Base-by-base conservation (phyloP, 2,797 vertebrate genomes). In the Chaetodon trifasciatus region DNA sequence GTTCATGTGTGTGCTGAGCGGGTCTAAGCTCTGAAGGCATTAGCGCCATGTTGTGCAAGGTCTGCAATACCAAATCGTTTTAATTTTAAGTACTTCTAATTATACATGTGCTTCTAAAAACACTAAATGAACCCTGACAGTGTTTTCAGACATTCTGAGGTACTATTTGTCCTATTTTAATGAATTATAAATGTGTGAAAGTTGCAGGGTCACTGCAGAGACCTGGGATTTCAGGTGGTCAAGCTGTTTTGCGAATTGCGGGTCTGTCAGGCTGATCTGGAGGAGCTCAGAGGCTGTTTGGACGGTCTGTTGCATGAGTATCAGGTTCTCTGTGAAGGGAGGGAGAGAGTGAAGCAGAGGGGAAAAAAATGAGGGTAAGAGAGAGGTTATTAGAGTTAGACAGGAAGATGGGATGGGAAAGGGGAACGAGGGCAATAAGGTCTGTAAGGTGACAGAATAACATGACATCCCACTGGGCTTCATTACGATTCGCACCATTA, bases 391-490 rank as follows among this genome's bases (percentile, higher is more conserved):
- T 83, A 81, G 72, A 86, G 66, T 81, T 77, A 76, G 88, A 88
- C 65, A 84, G 73, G 53, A 76, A 71, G 62, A 76, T 66, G 52
- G 76, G 70, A 81, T 12, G 8, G 76, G 55, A 66, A 64, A 24
- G 28, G 37, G 50, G 80, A 74, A 71, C 61, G 65, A 64, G 74
- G 62, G 68, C 76, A 79, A 64, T 70, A 58, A 71, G 87, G 85
- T 83, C 81, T 83, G 71, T 50, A 70, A 89, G 89, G 90, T 93
- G 91, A 89, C 84, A 91, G 85, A 92, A 86, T 85, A 91, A 93
- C 91, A 92, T 82, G 82, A 83, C 79, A 67, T 92, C 90, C 92
- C 92, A 90, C 75, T 85, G 91, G 90, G 93, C 89, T 91, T 90
- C 91, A 94, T 95, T 94, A 93, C 76, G 72, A 88, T 86, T 89